Evolutionary conservation across 2,797 vertebrate species (phyloP), one percentile per base, ranked within the genome.

Genomic region (Sebastes iracundus): DNA sequence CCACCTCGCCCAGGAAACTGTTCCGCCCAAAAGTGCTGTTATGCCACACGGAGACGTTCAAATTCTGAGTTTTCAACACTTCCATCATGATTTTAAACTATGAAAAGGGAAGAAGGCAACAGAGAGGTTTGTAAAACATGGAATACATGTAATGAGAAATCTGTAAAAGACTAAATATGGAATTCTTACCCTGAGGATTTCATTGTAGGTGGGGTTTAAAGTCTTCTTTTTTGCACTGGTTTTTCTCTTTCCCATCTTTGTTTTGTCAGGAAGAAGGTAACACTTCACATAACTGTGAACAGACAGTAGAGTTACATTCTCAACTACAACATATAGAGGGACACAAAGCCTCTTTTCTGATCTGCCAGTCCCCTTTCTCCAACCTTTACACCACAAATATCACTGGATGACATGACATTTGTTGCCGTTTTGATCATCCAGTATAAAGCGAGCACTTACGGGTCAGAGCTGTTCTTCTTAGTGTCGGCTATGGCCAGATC

Each of bases 21-120:
- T 98, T 99, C 35, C 96, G 94, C 16, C 98, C 97, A 93, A 99
- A 98, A 0, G 91, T 96, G 85, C 98, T 96, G 3, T 97, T 96
- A 85, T 99, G 98, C 98, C 98, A 99, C 66, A 99, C 97, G 0
- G 98, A 99, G 55, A 99, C 35, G 77, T 97, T 98, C 78, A 99
- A 83, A 22, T 77, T 96, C 80, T 97, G 97, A 42, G 89, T 92
- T 90, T 95, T 96, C 79, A 99, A 81, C 53, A 90, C 75, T 23
- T 91, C 92, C 81, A 97, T 95, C 62, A 90, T 87, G 32, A 97
- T 90, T 95, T 97, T 98, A 88, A 98, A 99, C 98, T 99, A 81
- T 52, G 67, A 49, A 59, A 27, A 12, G 0, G 71, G 10, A 55
- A 68, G n/a, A 33, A 35, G 3, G 2, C 7, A 55, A 62, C 10